Evolutionary conservation across 2,888 invertebrate genomes (phyloP), one percentile per base, ranked within the genome.

Genomic region (Drosophila austrosaltans): DNA sequence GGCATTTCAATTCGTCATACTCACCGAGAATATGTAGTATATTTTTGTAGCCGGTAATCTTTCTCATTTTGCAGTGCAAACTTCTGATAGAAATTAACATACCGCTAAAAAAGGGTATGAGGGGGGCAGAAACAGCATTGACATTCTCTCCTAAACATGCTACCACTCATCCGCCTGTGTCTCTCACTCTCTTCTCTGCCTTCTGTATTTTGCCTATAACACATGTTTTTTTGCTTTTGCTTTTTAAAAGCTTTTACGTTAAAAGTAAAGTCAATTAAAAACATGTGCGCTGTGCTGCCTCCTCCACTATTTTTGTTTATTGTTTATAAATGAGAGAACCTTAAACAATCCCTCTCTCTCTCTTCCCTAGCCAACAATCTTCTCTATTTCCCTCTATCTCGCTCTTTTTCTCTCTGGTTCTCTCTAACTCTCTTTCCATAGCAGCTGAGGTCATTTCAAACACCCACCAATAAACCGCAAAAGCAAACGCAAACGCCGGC

Each of bases 271-370:
- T 73, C 88, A 85, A 88, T 88, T 85, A 86, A 88, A 87, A 85
- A 88, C 84, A 85, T 85, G 84, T 83, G 83, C 87, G 53, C 44
- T 66, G 48, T 66, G 48, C 57, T 59, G 30, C 53, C 39, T 62
- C 53, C 44, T 76, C 59, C 76, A 81, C 79, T 86, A 82, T 81
- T 84, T 79, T 87, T 87, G 86, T 87, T 83, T 87, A 85, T 89
- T 87, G 86, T 87, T 87, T 87, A 89, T 87, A 87, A 87, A 78
- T 87, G 86, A 82, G 82, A 78, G 82, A 74, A 60, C 66, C 72
- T 71, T 40, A n/a, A 48, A 59, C 57, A 30, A 42, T 60, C 63
- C 28, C 63, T 36, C 69, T 30, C 63, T 32, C 57, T 53, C 53
- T 58, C 30, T 42, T 28, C 66, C 32, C 20, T 20, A 8, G 1